Base-by-base conservation (phyloP, 2,113 vertebrate species). In the Erpornis zantholeuca region DNA sequence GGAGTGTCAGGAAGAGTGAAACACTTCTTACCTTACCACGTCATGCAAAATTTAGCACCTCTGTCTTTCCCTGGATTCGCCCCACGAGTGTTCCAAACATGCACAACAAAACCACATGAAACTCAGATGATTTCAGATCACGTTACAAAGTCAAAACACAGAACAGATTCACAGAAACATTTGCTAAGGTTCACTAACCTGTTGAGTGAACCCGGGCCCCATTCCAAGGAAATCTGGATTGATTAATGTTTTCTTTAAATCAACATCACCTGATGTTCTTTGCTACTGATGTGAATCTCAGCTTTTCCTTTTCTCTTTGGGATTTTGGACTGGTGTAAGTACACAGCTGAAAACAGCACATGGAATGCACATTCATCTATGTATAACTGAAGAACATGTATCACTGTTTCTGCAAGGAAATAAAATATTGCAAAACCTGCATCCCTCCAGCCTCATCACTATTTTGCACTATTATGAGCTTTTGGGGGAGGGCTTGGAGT, bases 221-320 rank as follows among this genome's bases (percentile, higher is more conserved):
- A 10, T 59, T 96, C 96, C 96, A 96, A 90, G 79, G 38, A 95
- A 94, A 95, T 96, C 92, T 77, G 85, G 76, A 94, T 90, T 90
- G 96, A 96, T 95, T 90, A 92, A 96, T 94, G 92, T 93, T 97
- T 96, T 92, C 92, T 90, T 95, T 93, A 95, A 97, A 95, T 78
- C 92, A 91, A n/a, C 85, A 81, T 92, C 93, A 97, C 94, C 96
- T 94, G 90, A 96, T 8, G 9, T 40, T 95, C 88, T 78, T 75
- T 86, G 93, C 96, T 94, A 92, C 92, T 90, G 79, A 97, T 75
- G 90, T 33, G 92, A 92, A 81, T 88, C 92, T 96, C 86, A 79
- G 64, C 65, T 82, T 95, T 72, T 92, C 25, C 83, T 88, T 88
- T 88, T 71, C 90, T 93, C 71, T 63, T 78, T 73, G 76, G 77